These are phyloP conservation scores for Drosophila borealis DNA, from an alignment of 2,888 invertebrate genomes.

Conservation along the genomic window DNA sequence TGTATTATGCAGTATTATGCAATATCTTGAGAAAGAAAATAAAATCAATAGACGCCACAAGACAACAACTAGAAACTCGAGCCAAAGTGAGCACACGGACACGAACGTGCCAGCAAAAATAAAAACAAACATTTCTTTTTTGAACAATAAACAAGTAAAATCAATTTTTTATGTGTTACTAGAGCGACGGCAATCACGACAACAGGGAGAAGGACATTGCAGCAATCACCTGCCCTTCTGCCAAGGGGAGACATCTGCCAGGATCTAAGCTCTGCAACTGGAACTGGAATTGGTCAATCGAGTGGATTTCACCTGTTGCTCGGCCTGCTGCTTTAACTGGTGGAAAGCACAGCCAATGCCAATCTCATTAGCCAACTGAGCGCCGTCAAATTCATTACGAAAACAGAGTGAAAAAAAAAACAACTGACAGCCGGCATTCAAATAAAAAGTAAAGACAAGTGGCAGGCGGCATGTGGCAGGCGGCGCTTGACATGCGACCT, in stretches of 20 bases:
- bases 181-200: constrained; percentile 37
- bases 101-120: constrained; percentile 35
- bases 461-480: constrained; percentile 21
- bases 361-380: constrained; percentile 57
- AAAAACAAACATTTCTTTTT: constrained; percentile 48
- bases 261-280: constrained; percentile 22
- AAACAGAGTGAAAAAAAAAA: constrained; percentile 11
- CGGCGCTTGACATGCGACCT: constrained; percentile 52
- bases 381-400: constrained; percentile 54
- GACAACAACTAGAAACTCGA: background rate
- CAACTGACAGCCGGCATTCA: constrained; percentile 38
- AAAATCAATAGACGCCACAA: constrained; percentile 45
- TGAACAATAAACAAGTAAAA: constrained; percentile 67
- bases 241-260: background rate
- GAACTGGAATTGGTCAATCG: constrained; percentile 30
- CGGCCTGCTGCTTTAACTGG: background rate
- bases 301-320: constrained; percentile 49
- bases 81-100: constrained; percentile 24
- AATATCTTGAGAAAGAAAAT: constrained; percentile 19
- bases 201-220: constrained; percentile 3
- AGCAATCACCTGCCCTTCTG: constrained; percentile 8
- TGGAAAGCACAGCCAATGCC: constrained; percentile 17
- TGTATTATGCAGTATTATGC: constrained; percentile 21
- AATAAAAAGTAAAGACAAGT: constrained; percentile 27
- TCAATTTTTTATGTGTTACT: constrained; percentile 63